Evolutionary conservation across 2,113 vertebrate species (phyloP).

Genomic region (Prochilodus magdalenae): DNA sequence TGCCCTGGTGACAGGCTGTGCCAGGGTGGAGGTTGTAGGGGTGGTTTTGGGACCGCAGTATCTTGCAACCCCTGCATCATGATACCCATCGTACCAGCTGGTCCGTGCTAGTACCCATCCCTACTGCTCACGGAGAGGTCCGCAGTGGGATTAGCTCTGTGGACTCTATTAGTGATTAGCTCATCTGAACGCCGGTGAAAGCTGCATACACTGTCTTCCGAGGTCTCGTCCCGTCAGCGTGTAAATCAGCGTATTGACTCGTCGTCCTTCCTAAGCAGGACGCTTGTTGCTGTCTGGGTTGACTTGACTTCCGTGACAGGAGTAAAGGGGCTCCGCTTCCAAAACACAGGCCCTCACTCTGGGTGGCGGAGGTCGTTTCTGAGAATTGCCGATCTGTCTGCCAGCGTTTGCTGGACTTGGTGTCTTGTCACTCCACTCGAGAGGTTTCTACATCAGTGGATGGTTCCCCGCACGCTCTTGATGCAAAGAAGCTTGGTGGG

Average conservation of each 20-base stretch:
- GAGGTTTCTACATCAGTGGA: neutral
- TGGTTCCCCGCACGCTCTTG: neutral
- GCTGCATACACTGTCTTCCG: neutral
- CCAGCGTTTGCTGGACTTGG: neutral
- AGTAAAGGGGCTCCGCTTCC: neutral
- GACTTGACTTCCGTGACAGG: neutral
- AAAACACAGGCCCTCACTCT: neutral
- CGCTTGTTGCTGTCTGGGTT: neutral
- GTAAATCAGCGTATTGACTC: neutral
- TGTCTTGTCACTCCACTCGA: no score
- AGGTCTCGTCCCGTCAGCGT: neutral
- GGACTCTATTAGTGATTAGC: neutral
- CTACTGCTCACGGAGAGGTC: no score
- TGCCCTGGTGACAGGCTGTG: no score
- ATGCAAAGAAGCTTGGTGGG: no score
- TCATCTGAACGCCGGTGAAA: neutral
- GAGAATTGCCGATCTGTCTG: neutral
- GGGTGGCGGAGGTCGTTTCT: neutral
- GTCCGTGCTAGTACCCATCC: no score
- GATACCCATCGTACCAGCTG: no score
- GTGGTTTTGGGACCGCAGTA: no score
- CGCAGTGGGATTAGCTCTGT: no score
- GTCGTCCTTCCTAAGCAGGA: neutral
- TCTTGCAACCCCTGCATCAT: no score
- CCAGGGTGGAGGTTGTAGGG: no score